Base-by-base conservation (phyloP, 2,113 vertebrate species). In the Neogale vison region DNA sequence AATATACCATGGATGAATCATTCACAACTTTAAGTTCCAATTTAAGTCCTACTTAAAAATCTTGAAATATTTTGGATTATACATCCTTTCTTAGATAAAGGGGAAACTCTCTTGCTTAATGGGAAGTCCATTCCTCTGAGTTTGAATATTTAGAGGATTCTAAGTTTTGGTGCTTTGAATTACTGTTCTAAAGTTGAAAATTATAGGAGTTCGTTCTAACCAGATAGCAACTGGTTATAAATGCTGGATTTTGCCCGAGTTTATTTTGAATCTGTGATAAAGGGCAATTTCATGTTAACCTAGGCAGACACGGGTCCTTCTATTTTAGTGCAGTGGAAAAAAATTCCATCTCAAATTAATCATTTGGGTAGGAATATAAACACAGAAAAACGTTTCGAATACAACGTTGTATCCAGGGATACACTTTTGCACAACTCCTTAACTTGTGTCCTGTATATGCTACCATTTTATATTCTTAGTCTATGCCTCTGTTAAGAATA, bases 221-320 rank as follows among this genome's bases (percentile, higher is more conserved):
- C 42, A 34, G 57, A 63, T 14, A 81, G 31, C 21, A 76, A 36
- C 65, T 59, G 21, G 4, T 80, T 63, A 93, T 31, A 97, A 88
- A 8, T 72, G 24, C 12, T 59, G 31, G 21, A 36, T 91, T 97
- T 96, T 88, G 18, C 76, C 34, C 21, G 47, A 42, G 24, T 55
- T 91, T 65, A 59, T 92, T 95, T 95, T 89, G 85, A 88, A 94
- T 72, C 12, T 31, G 2, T 59, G 65, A 55, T 76, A 80, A 97
- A 91, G 47, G 17, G 61, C 18, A 92, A 9, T n/a, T 93, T 93
- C 47, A 79, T 36, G 83, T 93, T 91, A 95, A 79, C 39, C 5
- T 65, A 67, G 65, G n/a, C 13, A 77, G 39, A 88, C 8, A 71
- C 1, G 13, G 31, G n/a, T 69, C 55, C 7, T 77, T 29, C 26